A percentile compares a stretch with the other conserved stretches of the same genome.
phyloP scores from a whole-genome alignment of 2,797 vertebrate species.

The Clarias platycephalus region DNA sequence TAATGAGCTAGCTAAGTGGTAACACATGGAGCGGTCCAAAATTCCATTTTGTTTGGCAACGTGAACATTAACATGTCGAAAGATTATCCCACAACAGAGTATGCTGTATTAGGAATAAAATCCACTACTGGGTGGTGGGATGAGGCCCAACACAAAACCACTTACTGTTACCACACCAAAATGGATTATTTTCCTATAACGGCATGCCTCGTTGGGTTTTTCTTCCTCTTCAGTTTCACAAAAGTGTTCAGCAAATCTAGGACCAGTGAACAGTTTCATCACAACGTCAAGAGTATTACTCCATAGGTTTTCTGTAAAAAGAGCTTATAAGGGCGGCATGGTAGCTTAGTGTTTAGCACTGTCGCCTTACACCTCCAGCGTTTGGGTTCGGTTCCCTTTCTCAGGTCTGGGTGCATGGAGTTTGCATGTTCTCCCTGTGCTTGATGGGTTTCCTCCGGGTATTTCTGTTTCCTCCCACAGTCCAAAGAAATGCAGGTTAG shows the following conservation, averaged over 20 bases:
- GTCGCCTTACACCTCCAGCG: too few species aligned
- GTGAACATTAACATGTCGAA: neutral
- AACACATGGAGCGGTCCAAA: neutral
- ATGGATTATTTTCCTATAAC: too few species aligned
- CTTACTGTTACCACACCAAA: neutral
- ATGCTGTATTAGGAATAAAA: neutral
- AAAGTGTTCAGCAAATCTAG: too few species aligned
- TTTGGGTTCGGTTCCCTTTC: too few species aligned
- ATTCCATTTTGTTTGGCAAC: neutral
- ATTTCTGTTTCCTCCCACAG: too few species aligned
- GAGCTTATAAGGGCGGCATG: too few species aligned
- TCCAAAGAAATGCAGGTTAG: too few species aligned
- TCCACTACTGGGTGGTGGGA: neutral
- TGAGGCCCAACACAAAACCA: neutral
- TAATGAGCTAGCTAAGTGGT: neutral
- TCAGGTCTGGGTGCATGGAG: too few species aligned
- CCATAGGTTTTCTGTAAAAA: neutral
- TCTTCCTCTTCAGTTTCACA: too few species aligned
- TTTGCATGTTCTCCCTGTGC: too few species aligned
- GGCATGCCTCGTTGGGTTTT: neutral
- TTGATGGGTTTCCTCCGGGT: too few species aligned
- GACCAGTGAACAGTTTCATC: neutral
- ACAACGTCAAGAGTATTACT: neutral
- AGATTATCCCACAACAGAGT: neutral
- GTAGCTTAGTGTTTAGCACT: too few species aligned